phyloP scores from a whole-genome alignment of 1,140 invertebrate species.

The Homarus americanus region DNA sequence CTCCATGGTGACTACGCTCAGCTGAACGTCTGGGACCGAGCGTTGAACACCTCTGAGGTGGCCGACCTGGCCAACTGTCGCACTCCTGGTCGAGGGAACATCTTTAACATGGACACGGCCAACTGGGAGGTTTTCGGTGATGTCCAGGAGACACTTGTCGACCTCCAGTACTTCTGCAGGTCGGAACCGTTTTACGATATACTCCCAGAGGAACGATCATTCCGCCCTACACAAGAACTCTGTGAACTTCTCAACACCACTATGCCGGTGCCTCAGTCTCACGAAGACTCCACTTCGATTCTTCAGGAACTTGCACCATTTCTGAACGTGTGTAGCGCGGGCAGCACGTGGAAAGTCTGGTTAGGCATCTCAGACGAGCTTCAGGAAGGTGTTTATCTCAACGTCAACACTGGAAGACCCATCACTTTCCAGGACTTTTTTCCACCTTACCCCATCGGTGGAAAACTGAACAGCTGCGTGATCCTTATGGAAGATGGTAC shows the following conservation, averaged over 20 bases:
- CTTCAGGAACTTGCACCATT: no score
- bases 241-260: no score
- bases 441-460: neutral
- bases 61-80: constrained; percentile 11
- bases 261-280: no score
- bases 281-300: no score
- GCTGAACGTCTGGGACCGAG: constrained; percentile 16
- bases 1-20: constrained; percentile 38
- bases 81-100: neutral
- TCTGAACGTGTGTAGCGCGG: no score
- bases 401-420: neutral
- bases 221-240: no score
- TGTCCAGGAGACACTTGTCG: neutral
- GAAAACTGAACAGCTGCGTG: constrained; percentile 11
- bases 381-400: constrained; percentile 6
- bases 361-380: constrained; percentile 45
- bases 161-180: constrained; percentile 22
- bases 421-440: constrained; percentile 1
- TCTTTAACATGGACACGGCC: constrained; percentile 3
- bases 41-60: neutral
- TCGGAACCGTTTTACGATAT: no score
- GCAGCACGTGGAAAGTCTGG: no score
- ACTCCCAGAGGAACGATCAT: no score
- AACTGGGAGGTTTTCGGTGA: constrained; percentile 6
- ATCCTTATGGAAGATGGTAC: neutral